Conservation (phyloP, 1,140 invertebrate genomes). For the Helicoverpa zea region DNA sequence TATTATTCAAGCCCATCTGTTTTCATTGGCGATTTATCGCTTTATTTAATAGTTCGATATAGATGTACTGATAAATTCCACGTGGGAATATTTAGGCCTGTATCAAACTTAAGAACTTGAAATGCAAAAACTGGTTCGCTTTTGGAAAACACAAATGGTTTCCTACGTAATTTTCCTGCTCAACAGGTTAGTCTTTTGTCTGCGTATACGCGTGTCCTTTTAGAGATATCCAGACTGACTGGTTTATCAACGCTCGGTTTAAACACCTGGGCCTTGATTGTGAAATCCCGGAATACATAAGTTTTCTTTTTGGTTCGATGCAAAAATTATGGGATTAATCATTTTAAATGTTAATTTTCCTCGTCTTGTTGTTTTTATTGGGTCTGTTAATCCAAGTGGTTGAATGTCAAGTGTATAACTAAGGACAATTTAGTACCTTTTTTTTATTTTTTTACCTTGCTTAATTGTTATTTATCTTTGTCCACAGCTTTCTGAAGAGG, state of each 20-base stretch:
- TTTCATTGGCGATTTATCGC: constrained; percentile 39
- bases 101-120: constrained; percentile 29
- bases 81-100: constrained; percentile 9
- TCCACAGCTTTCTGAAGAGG: constrained; percentile 92
- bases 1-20: constrained; percentile 42
- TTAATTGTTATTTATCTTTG: constrained; percentile 48
- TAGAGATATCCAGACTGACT: constrained; percentile 45
- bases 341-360: not conserved
- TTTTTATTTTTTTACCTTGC: not conserved
- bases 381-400: too few species aligned
- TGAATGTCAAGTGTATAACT: too few species aligned
- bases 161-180: constrained; percentile 43
- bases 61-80: constrained; percentile 31
- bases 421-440: too few species aligned
- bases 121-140: constrained; percentile 34
- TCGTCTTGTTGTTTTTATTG: too few species aligned
- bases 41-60: constrained; percentile 43
- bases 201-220: constrained; percentile 45
- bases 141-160: constrained; percentile 44
- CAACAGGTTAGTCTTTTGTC: constrained; percentile 38
- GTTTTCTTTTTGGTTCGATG: constrained; percentile 28
- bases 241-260: constrained; percentile 40
- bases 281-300: constrained; percentile 24
- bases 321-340: not conserved
- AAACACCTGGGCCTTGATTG: constrained; percentile 40